These are phyloP conservation scores for Tonatia bakeri DNA, from an alignment of 2,113 vertebrate species.

Conservation along the genomic window DNA sequence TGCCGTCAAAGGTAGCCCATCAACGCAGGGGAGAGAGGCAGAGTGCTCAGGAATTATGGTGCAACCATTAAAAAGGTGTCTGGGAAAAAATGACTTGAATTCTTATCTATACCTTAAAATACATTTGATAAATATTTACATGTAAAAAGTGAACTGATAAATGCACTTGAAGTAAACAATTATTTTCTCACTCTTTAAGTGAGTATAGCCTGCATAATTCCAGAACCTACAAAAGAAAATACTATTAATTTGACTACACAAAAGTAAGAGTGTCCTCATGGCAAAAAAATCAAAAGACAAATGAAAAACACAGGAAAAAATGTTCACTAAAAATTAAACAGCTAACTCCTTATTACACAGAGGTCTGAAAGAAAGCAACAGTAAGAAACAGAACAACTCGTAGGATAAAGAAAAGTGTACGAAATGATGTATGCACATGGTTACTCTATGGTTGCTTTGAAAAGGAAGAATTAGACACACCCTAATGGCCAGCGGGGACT, in stretches of 20 bases:
- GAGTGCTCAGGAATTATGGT: not conserved
- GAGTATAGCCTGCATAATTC: not conserved
- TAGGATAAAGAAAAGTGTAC: not conserved
- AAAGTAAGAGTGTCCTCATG: not conserved
- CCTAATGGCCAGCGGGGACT: not conserved
- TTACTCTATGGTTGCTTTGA: not conserved
- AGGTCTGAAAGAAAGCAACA: not conserved
- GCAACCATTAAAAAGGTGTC: not conserved
- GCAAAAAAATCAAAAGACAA: not conserved
- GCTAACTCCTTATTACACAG: not conserved
- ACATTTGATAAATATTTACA: not conserved
- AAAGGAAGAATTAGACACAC: not conserved
- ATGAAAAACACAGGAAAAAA: not conserved
- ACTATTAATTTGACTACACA: not conserved
- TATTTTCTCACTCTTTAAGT: not conserved
- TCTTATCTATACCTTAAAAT: not conserved
- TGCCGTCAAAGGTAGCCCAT: not conserved
- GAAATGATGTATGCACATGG: not conserved
- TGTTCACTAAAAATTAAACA: not conserved
- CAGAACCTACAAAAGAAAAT: not conserved
- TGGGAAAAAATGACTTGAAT: not conserved
- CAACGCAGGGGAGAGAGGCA: not conserved
- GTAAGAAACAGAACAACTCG: not conserved
- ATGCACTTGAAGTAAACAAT: not conserved
- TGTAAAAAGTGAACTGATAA: not conserved